Base-by-base conservation (phyloP, 2,888 invertebrate genomes). In the Volucella bombylans region DNA sequence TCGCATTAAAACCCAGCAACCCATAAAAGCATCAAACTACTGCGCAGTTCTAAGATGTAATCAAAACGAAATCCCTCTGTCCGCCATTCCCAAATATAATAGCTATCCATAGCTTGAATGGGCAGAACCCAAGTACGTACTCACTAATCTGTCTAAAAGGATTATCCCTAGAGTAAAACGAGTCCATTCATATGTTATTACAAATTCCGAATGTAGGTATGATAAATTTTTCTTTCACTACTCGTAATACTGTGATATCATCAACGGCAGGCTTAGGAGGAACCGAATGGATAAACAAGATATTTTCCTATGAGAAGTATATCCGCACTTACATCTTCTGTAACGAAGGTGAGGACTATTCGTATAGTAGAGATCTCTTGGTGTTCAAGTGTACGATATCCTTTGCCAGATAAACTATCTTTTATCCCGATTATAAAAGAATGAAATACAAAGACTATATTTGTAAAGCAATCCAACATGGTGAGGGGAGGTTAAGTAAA, bases 71-170 rank as follows among this genome's bases (percentile, higher is more conserved):
- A 31, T 31, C 31, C 6, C 6, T 31, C 31, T 31, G 31, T 31
- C 31, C 31, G 31, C 6, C 31, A 31, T 31, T 31, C 6, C 31
- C 31, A 31, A 6, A 31, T 31, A 31, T 6, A 31, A 4, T 31
- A 31, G 31, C 31, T 6, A 31, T 31, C 31, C 31, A 6, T 31
- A 2, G 6, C 31, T 31, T 31, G 4, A 31, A 31, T 1, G 31
- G 6, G 31, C 0, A 45, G 8, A 38, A 45, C 38, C 15, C 12
- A 61, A 14, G 18, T 61, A 55, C 57, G 14, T 43, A 45, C 65
- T 77, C 54, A 82, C 76, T 82, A 82, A 82, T 77, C 82, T 82
- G 67, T 72, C 77, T 78, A 72, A 82, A 78, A 72, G 82, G 82
- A 77, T 82, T 78, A 82, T 82, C 49, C 72, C 77, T 67, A 72